phyloP scores from a whole-genome alignment of 2,113 vertebrate species.

The Setophaga kirtlandii region DNA sequence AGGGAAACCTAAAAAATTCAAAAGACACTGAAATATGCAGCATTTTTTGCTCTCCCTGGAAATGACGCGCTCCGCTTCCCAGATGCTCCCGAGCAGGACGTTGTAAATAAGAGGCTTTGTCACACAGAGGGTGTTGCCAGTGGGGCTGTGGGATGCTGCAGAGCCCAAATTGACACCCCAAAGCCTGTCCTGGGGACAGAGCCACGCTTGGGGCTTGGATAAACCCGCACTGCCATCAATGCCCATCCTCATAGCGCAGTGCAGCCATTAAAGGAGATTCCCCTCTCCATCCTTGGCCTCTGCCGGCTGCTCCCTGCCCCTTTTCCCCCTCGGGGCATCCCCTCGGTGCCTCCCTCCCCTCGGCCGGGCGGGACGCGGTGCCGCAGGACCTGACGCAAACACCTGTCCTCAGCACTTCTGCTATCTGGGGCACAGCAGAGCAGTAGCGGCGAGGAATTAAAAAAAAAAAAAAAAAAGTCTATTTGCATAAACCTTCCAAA shows the following conservation, averaged over 20 bases:
- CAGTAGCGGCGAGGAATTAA: background rate
- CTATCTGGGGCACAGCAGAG: constrained; percentile 51
- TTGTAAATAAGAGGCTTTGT: constrained; percentile 33
- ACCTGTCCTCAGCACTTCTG: constrained; percentile 61
- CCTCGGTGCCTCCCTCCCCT: background rate
- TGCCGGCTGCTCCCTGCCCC: background rate
- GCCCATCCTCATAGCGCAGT: background rate
- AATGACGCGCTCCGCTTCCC: constrained; percentile 46
- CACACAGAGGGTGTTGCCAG: constrained; percentile 12
- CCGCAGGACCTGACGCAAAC: constrained; percentile 37
- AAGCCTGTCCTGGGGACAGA: background rate
- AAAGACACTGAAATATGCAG: constrained; percentile 48
- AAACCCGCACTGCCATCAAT: fast-evolving
- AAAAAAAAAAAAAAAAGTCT: background rate
- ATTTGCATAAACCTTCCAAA: constrained; percentile 57
- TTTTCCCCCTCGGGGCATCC: background rate
- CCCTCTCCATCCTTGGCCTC: background rate
- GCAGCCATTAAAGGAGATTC: background rate
- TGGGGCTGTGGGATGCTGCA: background rate
- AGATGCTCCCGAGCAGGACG: constrained; percentile 36
- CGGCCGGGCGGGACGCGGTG: background rate
- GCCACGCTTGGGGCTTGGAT: background rate
- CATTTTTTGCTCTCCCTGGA: constrained; percentile 44
- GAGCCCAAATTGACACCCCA: background rate
- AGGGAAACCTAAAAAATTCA: constrained; percentile 59